Evolutionary conservation across 2,113 vertebrate genomes (phyloP), one percentile per base, ranked within the genome.

Genomic region (Daphoenositta chrysoptera): DNA sequence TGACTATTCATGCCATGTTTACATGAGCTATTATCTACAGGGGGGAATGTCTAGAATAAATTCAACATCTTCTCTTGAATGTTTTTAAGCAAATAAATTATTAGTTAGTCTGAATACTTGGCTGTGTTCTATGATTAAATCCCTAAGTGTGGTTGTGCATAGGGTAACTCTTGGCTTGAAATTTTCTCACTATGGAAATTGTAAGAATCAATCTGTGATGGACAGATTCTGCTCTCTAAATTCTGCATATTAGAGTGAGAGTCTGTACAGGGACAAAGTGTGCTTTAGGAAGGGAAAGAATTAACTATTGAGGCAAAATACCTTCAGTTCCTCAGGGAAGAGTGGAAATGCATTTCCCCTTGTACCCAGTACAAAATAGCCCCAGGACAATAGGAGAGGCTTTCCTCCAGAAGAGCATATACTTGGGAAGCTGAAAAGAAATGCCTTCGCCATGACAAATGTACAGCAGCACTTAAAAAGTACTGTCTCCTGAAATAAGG

Each of bases 1-100:
- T 92, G 92, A 90, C 85, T 94, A 94, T 96, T 93, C 93, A 87
- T 40, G 33, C 48, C 47, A 1, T 76, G 83, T 89, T 96, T 83
- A 75, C 54, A n/a, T 37, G 73, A 90, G 39, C 48, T 81, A 28
- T 87, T 88, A 81, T 83, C 82, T 82, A 7, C 21, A 44, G 15
- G 31, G 60, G n/a, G 26, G 44, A 70, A 95, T 68, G 86, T 78
- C 72, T 89, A 48, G 56, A 83, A 75, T 45, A 89, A 94, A 92
- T 81, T 56, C 76, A 47, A 31, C 75, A 53, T 73, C 44, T 85
- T 60, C 48, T 83, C 64, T 75, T 64, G 48, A 93, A 53, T 9
- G 2, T 90, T 88, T 96, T 95, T 7, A 88, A 93, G 44, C 44
- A 88, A 90, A 68, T 80, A 88, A 94, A 90, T 93, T 60, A 81